These are phyloP conservation scores for Porites divaricata DNA, from an alignment of 92 coral and sea anemone species.

Conservation along the genomic window DNA sequence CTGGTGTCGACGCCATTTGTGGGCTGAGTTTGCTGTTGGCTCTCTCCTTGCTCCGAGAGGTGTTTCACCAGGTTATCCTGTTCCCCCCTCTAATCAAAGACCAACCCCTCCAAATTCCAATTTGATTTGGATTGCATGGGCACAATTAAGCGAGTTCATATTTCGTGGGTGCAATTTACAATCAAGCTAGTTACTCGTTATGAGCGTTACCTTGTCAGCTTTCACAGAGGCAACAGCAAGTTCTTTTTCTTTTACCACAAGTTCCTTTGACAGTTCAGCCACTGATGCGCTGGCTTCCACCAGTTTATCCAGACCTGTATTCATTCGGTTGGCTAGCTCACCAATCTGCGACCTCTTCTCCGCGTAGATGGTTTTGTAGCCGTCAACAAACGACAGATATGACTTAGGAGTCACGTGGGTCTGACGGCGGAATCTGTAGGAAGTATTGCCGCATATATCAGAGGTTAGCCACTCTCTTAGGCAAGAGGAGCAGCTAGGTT, in stretches of 20 bases:
- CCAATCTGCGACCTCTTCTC: conserved; percentile 81
- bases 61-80: too few species aligned
- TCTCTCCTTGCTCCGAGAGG: too few species aligned
- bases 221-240: conserved; percentile 87
- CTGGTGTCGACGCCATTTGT: too few species aligned
- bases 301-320: conserved; percentile 87
- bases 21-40: too few species aligned
- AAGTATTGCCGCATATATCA: background rate
- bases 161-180: too few species aligned
- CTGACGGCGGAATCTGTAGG: conserved; percentile 82
- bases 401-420: conserved; percentile 93
- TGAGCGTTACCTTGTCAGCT: conserved; percentile 73
- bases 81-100: too few species aligned
- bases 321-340: conserved; percentile 86
- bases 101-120: too few species aligned
- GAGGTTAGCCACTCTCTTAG: background rate
- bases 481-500: background rate
- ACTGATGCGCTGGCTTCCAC: conserved; percentile 88
- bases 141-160: too few species aligned
- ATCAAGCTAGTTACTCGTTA: too few species aligned
- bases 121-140: too few species aligned
- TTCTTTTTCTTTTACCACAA: conserved; percentile 87
- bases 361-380: conserved; percentile 82
- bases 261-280: conserved; percentile 75
- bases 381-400: conserved; percentile 84